Percentiles rank a stretch among this genome's conserved stretches.
phyloP scores from a whole-genome alignment of 2,113 vertebrate genomes.

The Xenopus tropicalis region UCB_Xtro_10.0 CM004445.2:11021501-11022000 shows the following conservation, averaged over 20 bases:
- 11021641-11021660: too few relatives aligned
- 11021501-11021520: conserved; percentile 78
- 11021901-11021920: too few relatives aligned
- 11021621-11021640: conserved; percentile 47
- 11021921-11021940: too few relatives aligned
- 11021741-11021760: conserved; percentile 82
- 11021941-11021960: too few relatives aligned
- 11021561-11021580: conserved; percentile 82
- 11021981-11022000: too few relatives aligned
- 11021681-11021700: too few relatives aligned
- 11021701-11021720: conserved; percentile 17
- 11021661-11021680: too few relatives aligned
- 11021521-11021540: conserved; percentile 72
- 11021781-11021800: conserved; percentile 84
- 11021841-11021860: too few relatives aligned
- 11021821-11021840: too few relatives aligned
- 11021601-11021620: conserved; percentile 75
- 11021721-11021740: conserved; percentile 77
- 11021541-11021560: conserved; percentile 71
- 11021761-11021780: conserved; percentile 88
- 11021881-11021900: too few relatives aligned
- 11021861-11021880: too few relatives aligned
- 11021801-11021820: conserved; percentile 88
- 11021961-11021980: too few relatives aligned
- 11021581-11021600: conserved; percentile 71